These are phyloP conservation scores for Drosophila arawakana DNA, from an alignment of 1,140 invertebrate species.

Conservation along the genomic window DNA sequence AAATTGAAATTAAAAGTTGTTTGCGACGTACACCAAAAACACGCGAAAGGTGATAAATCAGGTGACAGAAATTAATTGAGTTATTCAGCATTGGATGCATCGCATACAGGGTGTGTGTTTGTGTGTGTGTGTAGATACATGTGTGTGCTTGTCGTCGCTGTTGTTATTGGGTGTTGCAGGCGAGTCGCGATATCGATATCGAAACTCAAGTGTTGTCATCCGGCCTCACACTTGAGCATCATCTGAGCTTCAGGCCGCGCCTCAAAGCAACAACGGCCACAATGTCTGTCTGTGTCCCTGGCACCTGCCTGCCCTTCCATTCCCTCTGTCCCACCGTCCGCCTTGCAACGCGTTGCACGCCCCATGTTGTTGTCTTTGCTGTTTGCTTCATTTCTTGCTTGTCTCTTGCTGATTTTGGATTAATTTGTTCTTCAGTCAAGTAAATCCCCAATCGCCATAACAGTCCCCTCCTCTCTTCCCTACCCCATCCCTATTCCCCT, in stretches of 20 bases:
- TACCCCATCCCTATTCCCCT: conserved; percentile 1
- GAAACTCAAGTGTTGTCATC: conserved; percentile 54
- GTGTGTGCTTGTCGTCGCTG: conserved; percentile 69
- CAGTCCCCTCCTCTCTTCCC: conserved; percentile 28
- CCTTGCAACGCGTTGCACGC: conserved; percentile 2
- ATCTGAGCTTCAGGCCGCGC: conserved; percentile 53
- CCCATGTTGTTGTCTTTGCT: conserved; percentile 14
- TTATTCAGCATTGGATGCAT: conserved; percentile 76
- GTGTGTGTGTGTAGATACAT: conserved; percentile 52
- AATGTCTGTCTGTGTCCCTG: conserved; percentile 14
- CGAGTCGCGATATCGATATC: conserved; percentile 53
- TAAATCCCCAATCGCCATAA: conserved; percentile 68
- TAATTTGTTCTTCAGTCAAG: conserved; percentile 80
- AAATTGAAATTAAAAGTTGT: conserved; percentile 83
- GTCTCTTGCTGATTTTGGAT: conserved; percentile 78
- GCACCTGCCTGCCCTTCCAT: neutral
- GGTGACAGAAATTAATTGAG: conserved; percentile 84
- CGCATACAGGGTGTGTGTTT: conserved; percentile 20
- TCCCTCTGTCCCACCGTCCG: neutral
- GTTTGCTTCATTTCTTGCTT: conserved; percentile 41
- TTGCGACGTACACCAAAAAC: conserved; percentile 52
- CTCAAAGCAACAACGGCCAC: conserved; percentile 44
- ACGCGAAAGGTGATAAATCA: conserved; percentile 83
- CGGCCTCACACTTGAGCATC: conserved; percentile 57
- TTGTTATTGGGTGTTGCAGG: conserved; percentile 70